Evolutionary conservation across 2,888 invertebrate species (phyloP), one percentile per base, ranked within the genome.

Genomic region (Leistus spinibarbis): DNA sequence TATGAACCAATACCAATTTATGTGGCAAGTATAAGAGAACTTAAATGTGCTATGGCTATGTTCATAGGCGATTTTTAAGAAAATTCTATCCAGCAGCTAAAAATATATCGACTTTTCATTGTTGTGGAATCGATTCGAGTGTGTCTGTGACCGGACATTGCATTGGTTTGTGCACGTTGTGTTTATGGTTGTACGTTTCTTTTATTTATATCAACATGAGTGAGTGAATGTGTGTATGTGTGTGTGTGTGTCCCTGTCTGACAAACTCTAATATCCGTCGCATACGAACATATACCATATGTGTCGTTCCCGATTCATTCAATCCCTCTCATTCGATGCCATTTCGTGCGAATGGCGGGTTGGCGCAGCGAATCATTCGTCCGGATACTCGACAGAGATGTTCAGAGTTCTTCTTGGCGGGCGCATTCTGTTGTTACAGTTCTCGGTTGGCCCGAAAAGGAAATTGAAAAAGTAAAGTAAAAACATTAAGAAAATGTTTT

Each of bases 381-480:
- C 63, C 23, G 54, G 71, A 54, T 71, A 23, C 71, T 71, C 13
- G 57, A 10, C 53, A 17, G 27, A 71, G 54, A 71, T 71, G 64
- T 71, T 65, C 27, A 53, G 27, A 64, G 56, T 64, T 71, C 24
- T 64, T 40, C 13, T 7, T 40, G 7, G 40, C 5, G 7, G 40
- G 7, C 13, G 4, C 5, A n/a, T 40, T 7, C 1, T 24, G 24
- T 24, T 24, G 24, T 24, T 24, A 24, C 24, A 4, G 24, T 7
- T 4, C 24, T 24, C 24, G 7, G 24, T 24, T 17, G 71, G 54
- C 19, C 53, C 70, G 23, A 60, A 53, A 64, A 70, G 71, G 71
- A 71, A 71, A 71, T 71, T 71, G 71, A 71, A 71, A 71, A 71
- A 71, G 64, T 71, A 63, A 71, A 71, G 65, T 71, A 71, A 71